These are phyloP conservation scores for Patagioenas fasciata DNA, from an alignment of 2,113 vertebrate genomes.

Conservation along the genomic window DNA sequence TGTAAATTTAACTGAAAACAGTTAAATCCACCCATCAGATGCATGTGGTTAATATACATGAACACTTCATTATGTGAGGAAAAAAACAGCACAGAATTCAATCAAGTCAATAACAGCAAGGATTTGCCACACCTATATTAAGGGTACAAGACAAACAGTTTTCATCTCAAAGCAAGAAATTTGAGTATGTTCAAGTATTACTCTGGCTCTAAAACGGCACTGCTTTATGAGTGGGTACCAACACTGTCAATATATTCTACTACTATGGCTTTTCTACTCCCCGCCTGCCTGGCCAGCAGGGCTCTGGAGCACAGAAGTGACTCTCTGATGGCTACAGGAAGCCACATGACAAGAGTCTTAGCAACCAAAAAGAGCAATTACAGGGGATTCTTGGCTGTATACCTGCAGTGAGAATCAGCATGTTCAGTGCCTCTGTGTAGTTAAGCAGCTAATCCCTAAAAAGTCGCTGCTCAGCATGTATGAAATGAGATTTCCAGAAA, in stretches of 20 bases:
- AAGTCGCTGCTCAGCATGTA: slow-evolving; percentile 10
- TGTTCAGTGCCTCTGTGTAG: neutral
- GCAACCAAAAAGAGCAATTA: slow-evolving; percentile 19
- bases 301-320: neutral
- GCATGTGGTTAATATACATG: neutral
- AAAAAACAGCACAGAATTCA: neutral
- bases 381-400: neutral
- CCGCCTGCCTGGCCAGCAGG: neutral
- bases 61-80: neutral
- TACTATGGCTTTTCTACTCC: neutral
- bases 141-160: neutral
- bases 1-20: neutral
- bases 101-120: neutral
- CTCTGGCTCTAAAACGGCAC: neutral
- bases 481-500: slow-evolving; percentile 43
- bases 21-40: neutral
- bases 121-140: neutral
- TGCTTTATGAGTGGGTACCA: neutral
- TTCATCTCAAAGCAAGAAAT: neutral
- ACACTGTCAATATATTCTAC: neutral
- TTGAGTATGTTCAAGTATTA: neutral
- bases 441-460: slow-evolving; percentile 40
- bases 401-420: slow-evolving; percentile 4
- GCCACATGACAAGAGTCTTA: neutral
- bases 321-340: neutral